phyloP scores from a whole-genome alignment of 64 coral and sea anemone species.

The Actinia equina region DNA sequence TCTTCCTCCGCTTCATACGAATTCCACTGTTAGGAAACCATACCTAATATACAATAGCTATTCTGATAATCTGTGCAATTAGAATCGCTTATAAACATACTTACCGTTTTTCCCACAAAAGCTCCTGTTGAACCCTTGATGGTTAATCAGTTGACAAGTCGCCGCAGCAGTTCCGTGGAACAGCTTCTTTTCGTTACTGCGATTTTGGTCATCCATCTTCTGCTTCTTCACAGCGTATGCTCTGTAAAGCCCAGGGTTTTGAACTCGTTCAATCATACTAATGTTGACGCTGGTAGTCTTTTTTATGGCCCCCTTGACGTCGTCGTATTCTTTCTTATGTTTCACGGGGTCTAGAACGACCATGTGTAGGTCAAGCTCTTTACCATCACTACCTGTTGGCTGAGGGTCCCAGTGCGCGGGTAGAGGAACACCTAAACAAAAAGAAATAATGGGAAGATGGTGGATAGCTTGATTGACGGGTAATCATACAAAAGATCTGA shows the following conservation, averaged over 20 bases:
- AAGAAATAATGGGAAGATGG: too few species aligned
- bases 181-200: conserved; percentile 67
- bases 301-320: neutral
- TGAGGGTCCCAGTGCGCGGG: conserved; percentile 55
- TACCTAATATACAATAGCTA: too few species aligned
- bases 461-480: too few species aligned
- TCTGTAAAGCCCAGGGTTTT: conserved; percentile 61
- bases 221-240: conserved; percentile 54
- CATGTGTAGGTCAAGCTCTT: conserved; percentile 49
- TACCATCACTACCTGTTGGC: conserved; percentile 42
- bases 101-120: conserved; percentile 64
- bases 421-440: neutral
- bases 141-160: conserved; percentile 40
- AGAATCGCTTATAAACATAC: neutral
- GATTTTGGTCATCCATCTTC: conserved; percentile 59
- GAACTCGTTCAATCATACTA: conserved; percentile 58
- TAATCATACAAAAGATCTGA: too few species aligned
- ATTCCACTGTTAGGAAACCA: too few species aligned
- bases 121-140: conserved; percentile 71
- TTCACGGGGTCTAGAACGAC: conserved; percentile 42
- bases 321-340: conserved; percentile 49
- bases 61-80: too few species aligned
- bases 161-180: conserved; percentile 65
- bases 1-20: too few species aligned
- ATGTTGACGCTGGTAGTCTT: conserved; percentile 3